These are phyloP conservation scores for Microplitis deprimator DNA, from an alignment of 2,888 invertebrate genomes.

Conservation along the genomic window DNA sequence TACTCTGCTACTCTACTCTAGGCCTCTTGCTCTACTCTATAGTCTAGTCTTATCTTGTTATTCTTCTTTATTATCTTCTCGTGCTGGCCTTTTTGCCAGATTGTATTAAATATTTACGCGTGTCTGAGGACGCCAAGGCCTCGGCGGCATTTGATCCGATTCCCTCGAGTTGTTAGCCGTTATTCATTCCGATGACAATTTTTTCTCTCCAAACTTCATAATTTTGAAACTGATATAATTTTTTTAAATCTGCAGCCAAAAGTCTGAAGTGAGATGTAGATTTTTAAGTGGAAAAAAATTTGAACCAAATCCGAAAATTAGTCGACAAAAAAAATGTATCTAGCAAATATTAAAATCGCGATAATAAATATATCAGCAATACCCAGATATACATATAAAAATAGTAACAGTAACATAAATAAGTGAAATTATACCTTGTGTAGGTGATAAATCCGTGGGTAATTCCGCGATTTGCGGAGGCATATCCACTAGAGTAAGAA, in stretches of 20 bases:
- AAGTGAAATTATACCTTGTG: slow-evolving; percentile 56
- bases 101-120: slow-evolving; percentile 11
- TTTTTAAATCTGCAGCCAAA: too few species aligned
- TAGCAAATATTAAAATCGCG: too few species aligned
- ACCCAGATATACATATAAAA: too few species aligned
- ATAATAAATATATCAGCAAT: too few species aligned
- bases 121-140: slow-evolving; percentile 14
- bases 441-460: slow-evolving; percentile 63
- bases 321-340: too few species aligned
- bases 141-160: slow-evolving; percentile 26
- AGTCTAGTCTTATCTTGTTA: neutral
- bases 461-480: slow-evolving; percentile 66
- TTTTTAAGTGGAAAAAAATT: too few species aligned
- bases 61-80: slow-evolving; percentile 16
- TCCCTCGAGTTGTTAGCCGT: neutral
- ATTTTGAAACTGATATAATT: too few species aligned
- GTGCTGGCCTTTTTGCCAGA: neutral
- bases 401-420: too few species aligned
- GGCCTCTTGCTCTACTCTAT: neutral
- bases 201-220: too few species aligned
- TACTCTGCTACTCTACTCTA: neutral
- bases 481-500: slow-evolving; percentile 65
- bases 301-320: too few species aligned
- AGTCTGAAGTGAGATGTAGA: too few species aligned
- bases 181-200: neutral